Evolutionary conservation across 2,888 invertebrate genomes (phyloP).

Genomic region (Nemotelus nigrinus): DNA sequence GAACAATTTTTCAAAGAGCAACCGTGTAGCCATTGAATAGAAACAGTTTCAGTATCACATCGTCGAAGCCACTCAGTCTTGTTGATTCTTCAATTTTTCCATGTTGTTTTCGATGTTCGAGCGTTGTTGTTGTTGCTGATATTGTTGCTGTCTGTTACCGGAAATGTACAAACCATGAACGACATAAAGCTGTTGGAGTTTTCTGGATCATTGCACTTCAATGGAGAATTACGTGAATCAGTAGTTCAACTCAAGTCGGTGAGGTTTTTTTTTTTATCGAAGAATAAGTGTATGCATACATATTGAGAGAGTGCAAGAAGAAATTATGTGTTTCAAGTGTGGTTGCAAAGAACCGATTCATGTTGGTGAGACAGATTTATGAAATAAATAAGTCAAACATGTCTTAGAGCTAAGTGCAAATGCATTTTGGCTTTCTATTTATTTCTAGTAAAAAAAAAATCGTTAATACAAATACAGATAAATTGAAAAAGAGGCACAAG

Average conservation of each 20-base stretch:
- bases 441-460: too few species aligned
- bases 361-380: too few species aligned
- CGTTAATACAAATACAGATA: too few species aligned
- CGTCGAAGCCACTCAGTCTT: slow-evolving; percentile 41
- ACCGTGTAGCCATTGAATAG: not conserved
- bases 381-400: too few species aligned
- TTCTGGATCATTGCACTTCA: slow-evolving; percentile 51
- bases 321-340: too few species aligned
- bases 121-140: slow-evolving; percentile 25
- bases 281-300: too few species aligned
- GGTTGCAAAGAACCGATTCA: too few species aligned
- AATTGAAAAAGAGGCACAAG: too few species aligned
- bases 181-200: slow-evolving; percentile 50
- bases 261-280: too few species aligned
- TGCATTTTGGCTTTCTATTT: too few species aligned
- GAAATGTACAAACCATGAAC: slow-evolving; percentile 32
- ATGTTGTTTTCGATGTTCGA: slow-evolving; percentile 43
- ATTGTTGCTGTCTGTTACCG: slow-evolving; percentile 24
- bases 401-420: too few species aligned
- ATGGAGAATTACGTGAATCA: slow-evolving; percentile 51
- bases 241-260: slow-evolving; percentile 8
- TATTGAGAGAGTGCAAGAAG: too few species aligned
- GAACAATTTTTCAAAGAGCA: slow-evolving; percentile 34
- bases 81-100: slow-evolving; percentile 42
- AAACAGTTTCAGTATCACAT: slow-evolving; percentile 8